Evolutionary conservation across 2,888 invertebrate genomes (phyloP).

Genomic region (Stenolophus ochropezus): DNA sequence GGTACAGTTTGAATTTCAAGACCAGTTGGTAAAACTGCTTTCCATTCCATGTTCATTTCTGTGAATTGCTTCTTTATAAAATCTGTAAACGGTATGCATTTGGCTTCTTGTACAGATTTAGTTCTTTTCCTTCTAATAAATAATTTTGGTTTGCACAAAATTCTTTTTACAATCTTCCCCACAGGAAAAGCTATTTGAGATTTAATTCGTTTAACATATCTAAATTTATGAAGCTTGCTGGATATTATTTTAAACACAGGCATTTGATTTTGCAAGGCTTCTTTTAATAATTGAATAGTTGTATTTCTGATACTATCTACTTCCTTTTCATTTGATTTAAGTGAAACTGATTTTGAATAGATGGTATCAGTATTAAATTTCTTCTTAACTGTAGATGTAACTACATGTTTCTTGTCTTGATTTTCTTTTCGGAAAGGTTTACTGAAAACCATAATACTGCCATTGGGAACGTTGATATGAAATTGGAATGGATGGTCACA

Average conservation of each 20-base stretch:
- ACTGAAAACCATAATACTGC: conserved; percentile 60
- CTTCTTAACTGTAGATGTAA: conserved; percentile 44
- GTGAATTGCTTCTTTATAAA: neutral
- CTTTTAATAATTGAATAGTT: conserved; percentile 54
- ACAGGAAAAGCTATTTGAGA: conserved; percentile 59
- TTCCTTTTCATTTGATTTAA: neutral
- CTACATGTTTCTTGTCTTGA: conserved; percentile 36
- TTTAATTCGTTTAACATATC: conserved; percentile 62
- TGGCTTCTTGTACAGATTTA: neutral
- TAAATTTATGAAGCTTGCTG: conserved; percentile 61
- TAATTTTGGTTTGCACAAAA: conserved; percentile 54
- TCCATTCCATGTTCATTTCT: conserved; percentile 53
- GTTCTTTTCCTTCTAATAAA: conserved; percentile 13
- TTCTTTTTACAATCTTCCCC: conserved; percentile 56
- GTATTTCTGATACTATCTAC: neutral
- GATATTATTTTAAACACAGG: conserved; percentile 63
- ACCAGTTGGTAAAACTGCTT: conserved; percentile 61
- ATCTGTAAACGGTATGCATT: conserved; percentile 58
- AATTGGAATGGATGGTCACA: conserved; percentile 55
- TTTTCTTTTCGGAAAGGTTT: conserved; percentile 37
- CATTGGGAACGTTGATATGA: conserved; percentile 58
- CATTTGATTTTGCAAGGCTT: conserved; percentile 51
- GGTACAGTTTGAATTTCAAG: conserved; percentile 56
- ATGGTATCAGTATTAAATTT: conserved; percentile 14
- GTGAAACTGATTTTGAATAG: neutral